Percentiles rank a stretch among this genome's conserved stretches.
Conservation (phyloP, 2,888 invertebrate species). For the Zonitis immaculata region DNA sequence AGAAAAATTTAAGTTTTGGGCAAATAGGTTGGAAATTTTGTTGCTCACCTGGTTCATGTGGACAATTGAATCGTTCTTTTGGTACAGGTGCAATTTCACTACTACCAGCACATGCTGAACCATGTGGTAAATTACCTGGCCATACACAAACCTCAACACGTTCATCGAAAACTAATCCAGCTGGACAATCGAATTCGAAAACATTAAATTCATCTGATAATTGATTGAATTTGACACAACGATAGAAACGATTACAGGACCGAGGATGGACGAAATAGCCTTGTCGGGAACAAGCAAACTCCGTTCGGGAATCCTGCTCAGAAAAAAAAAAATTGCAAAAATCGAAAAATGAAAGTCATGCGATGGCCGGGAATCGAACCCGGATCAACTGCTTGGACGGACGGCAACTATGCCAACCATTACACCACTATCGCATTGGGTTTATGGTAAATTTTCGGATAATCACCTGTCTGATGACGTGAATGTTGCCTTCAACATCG, state of each 20-base stretch:
- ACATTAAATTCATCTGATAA: conserved; percentile 69
- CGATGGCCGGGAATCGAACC: conserved; percentile 52
- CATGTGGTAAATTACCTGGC: conserved; percentile 68
- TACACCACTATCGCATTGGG: conserved; percentile 47
- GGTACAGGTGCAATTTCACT: conserved; percentile 76
- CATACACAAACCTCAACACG: conserved; percentile 75
- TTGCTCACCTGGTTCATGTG: conserved; percentile 54
- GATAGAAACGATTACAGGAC: conserved; percentile 73
- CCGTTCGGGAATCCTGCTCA: conserved; percentile 62
- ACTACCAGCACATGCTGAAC: conserved; percentile 70
- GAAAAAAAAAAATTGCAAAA: conserved; percentile 1
- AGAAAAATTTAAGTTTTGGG: not conserved
- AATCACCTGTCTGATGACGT: conserved; percentile 61
- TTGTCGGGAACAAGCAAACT: conserved; percentile 70
- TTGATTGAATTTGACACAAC: conserved; percentile 76
- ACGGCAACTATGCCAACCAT: conserved; percentile 52
- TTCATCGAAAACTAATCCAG: conserved; percentile 71
- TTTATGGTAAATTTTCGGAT: not conserved
- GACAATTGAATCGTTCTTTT: conserved; percentile 62
- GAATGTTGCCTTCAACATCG: conserved; percentile 68
- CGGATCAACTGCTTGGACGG: conserved; percentile 52
- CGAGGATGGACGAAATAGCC: conserved; percentile 75
- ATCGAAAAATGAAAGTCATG: conserved; percentile 23
- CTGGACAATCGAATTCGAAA: conserved; percentile 77
- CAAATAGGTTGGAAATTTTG: not conserved